phyloP scores from a whole-genome alignment of 2,113 vertebrate species.

The Anser cygnoides region DNA sequence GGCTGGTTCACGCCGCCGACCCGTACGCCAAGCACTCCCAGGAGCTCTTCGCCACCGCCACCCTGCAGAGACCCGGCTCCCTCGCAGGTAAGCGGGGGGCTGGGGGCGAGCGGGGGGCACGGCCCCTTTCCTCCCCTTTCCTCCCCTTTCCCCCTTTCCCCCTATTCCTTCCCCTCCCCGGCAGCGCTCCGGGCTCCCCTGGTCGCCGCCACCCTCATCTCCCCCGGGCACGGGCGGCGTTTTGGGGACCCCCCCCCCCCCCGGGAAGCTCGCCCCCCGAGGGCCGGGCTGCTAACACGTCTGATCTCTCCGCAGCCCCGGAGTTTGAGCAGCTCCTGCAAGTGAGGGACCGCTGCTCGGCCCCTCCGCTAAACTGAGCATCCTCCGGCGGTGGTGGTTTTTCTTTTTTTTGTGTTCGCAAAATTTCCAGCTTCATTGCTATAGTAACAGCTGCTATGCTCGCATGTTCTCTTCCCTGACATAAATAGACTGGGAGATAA shows the following conservation, averaged over 20 bases:
- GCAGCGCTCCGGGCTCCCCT: too few species aligned
- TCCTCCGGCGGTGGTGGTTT: slow-evolving; percentile 47
- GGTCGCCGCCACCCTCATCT: too few species aligned
- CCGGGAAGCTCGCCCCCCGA: neutral
- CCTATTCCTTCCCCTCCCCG: too few species aligned
- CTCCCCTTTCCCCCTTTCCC: too few species aligned
- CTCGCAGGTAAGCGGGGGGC: slow-evolving; percentile 84
- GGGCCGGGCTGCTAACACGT: neutral
- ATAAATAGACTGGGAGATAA: slow-evolving; percentile 72
- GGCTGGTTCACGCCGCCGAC: slow-evolving; percentile 92
- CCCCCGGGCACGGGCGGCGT: too few species aligned
- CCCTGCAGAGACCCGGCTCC: slow-evolving; percentile 94
- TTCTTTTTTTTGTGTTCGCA: slow-evolving; percentile 12
- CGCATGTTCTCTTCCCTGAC: slow-evolving; percentile 71
- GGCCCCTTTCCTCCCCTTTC: too few species aligned
- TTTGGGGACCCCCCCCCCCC: too few species aligned
- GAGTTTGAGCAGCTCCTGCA: neutral
- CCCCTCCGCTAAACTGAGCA: slow-evolving; percentile 39
- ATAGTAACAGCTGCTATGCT: slow-evolving; percentile 74
- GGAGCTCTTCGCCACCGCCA: slow-evolving; percentile 94
- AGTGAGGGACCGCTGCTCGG: slow-evolving; percentile 21
- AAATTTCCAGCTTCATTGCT: slow-evolving; percentile 73
- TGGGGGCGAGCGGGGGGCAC: neutral
- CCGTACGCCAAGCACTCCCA: slow-evolving; percentile 94
- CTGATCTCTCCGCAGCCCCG: neutral